Conservation (phyloP, 1,140 invertebrate species). For the Goniozus legneri region DNA sequence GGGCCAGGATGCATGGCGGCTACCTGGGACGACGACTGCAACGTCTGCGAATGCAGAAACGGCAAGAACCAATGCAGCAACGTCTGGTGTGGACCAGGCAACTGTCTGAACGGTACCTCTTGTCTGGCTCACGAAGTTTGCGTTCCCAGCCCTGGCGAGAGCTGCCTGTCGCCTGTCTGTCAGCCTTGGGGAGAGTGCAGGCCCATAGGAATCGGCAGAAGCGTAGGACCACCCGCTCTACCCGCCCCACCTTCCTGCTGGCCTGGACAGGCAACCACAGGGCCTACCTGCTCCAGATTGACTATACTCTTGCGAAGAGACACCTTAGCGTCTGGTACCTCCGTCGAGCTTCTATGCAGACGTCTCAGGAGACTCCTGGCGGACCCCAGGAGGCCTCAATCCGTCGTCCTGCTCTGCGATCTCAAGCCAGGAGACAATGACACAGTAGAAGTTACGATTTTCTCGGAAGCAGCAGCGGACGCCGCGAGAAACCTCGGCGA, state of each 20-base stretch:
- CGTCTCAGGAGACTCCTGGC: conserved; percentile 67
- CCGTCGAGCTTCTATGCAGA: conserved; percentile 68
- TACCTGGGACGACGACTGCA: conserved; percentile 70
- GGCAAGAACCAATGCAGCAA: conserved; percentile 76
- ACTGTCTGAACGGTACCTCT: conserved; percentile 63
- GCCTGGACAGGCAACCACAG: conserved; percentile 66
- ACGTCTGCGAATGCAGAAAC: conserved; percentile 74
- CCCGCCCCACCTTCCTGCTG: conserved; percentile 74
- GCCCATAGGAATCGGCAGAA: conserved; percentile 66
- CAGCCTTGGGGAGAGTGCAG: conserved; percentile 78
- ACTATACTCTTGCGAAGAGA: conserved; percentile 68
- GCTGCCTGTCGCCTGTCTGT: conserved; percentile 75
- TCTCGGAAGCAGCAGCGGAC: conserved; percentile 59
- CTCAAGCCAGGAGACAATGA: conserved; percentile 75
- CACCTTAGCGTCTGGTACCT: conserved; percentile 64
- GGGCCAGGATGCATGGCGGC: conserved; percentile 36
- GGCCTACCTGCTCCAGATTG: conserved; percentile 67
- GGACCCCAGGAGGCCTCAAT: conserved; percentile 56
- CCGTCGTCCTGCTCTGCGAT: conserved; percentile 75
- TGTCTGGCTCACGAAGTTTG: conserved; percentile 63
- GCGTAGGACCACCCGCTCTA: conserved; percentile 71
- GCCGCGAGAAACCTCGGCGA: conserved; percentile 67
- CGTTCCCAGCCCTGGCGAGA: conserved; percentile 70
- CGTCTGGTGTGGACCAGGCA: conserved; percentile 80
- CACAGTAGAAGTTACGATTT: conserved; percentile 80